Base-by-base conservation (phyloP, 2,888 invertebrate species). In the Sminthurides aquaticus region DNA sequence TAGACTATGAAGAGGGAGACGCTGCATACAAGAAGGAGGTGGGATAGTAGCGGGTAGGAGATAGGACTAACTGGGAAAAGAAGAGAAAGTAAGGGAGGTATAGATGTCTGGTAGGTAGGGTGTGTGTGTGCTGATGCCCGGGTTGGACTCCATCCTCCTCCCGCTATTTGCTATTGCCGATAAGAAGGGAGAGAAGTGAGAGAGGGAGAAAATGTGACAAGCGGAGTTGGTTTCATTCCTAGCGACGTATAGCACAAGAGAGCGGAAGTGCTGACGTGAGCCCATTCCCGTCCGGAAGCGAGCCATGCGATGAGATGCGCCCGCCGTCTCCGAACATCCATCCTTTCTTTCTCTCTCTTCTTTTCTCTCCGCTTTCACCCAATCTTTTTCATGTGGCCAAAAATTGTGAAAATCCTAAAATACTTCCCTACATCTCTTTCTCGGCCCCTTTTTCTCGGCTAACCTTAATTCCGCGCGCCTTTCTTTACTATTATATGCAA, bases 281-380 rank as follows among this genome's bases (percentile, higher is more conserved):
- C 73, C 74, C 74, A 74, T 74, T 74, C 72, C 74, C 74, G 72
- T 72, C 74, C 72, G 74, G 74, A 74, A 72, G 71, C 71, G 69
- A 73, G 70, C 69, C 73, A 72, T 71, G 71, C 73, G 71, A 73
- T 71, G 73, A 69, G 73, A 71, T 71, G 70, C 71, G 70, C 71
- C 67, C 69, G 68, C 70, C 71, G 62, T 67, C 70, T 67, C 62
- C 25, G 29, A 64, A 60, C 62, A 63, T 56, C 34, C 66, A 63
- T 64, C 20, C 18, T 24, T 24, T 26, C 26, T 26, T 15, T 18
- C 28, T 28, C 34, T 34, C 22, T 54, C 55, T 20, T 26, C 3
- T 26, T 61, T 28, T 52, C 2, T 54, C 61, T 61, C 54, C 27
- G 43, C 15, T 34, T 34, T 56, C 22, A 56, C 56, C 22, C 56